These are phyloP conservation scores for Brachionus sp. DNA, from an alignment of 1,140 invertebrate species.

Conservation along the genomic window DNA sequence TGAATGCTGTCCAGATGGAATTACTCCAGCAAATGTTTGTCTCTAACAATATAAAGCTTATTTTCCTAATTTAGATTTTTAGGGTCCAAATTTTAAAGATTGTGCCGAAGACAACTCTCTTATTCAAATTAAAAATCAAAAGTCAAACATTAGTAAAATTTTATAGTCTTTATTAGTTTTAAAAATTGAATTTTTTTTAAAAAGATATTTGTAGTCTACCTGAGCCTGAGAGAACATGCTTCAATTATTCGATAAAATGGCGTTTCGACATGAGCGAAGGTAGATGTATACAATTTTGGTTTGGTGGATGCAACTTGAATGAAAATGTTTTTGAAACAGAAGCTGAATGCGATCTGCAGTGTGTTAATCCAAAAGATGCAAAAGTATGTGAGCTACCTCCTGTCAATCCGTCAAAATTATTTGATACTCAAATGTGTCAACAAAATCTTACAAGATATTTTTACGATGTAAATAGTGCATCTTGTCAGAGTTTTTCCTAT, in stretches of 20 bases:
- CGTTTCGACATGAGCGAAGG: conserved; percentile 48
- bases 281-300: conserved; percentile 73
- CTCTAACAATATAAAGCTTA: not conserved
- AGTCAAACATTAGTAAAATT: not conserved
- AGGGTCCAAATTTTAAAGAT: conserved; percentile 52
- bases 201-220: conserved; percentile 70
- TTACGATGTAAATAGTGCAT: conserved; percentile 69
- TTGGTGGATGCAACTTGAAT: conserved; percentile 81
- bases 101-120: conserved; percentile 2
- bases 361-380: conserved; percentile 26
- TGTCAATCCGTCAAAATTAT: conserved; percentile 52
- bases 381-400: conserved; percentile 1
- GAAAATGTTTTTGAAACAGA: conserved; percentile 82
- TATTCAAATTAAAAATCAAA: not conserved
- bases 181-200: not conserved
- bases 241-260: conserved; percentile 50
- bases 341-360: conserved; percentile 68
- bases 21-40: conserved; percentile 50
- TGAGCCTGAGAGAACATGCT: conserved; percentile 71
- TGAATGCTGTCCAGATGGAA: conserved; percentile 53
- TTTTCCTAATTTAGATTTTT: not conserved
- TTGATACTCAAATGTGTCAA: conserved; percentile 74
- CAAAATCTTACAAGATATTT: conserved; percentile 77
- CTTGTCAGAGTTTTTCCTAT: conserved; percentile 77
- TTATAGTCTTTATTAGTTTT: not conserved